These are phyloP conservation scores for Lates calcarifer DNA, from an alignment of 2,113 vertebrate genomes.

Conservation along the genomic window DNA sequence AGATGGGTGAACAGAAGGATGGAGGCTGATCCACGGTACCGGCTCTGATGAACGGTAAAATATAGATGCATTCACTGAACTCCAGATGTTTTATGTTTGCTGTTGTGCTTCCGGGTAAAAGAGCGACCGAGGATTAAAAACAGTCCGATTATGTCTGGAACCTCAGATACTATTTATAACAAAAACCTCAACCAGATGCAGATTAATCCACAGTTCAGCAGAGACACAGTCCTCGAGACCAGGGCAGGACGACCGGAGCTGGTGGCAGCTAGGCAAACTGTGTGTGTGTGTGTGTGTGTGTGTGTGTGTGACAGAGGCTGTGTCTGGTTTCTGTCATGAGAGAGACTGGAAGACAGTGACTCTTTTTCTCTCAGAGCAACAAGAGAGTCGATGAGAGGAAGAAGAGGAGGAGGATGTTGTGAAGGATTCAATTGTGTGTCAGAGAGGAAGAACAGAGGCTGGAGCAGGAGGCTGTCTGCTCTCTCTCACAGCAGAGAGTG, in stretches of 20 bases:
- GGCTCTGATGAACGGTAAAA: neutral
- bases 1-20: conserved; percentile 1
- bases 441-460: conserved; percentile 9
- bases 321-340: conserved; percentile 46
- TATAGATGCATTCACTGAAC: neutral
- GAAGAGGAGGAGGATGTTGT: conserved; percentile 29
- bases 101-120: neutral
- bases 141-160: conserved; percentile 24
- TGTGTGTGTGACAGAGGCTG: neutral
- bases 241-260: neutral
- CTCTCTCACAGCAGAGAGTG: neutral
- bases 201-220: conserved; percentile 49
- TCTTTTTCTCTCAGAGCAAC: conserved; percentile 6
- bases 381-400: conserved; percentile 12
- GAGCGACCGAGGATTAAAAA: conserved; percentile 19
- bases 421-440: conserved; percentile 32
- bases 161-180: conserved; percentile 23
- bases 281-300: conserved; percentile 38
- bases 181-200: conserved; percentile 30
- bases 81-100: conserved; percentile 22
- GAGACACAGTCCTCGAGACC: conserved; percentile 44
- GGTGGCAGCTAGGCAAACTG: neutral
- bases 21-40: neutral
- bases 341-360: conserved; percentile 21
- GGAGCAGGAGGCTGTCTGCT: conserved; percentile 16